Evolutionary conservation across 1,140 invertebrate genomes (phyloP).

Genomic region (Cydia strobilella): DNA sequence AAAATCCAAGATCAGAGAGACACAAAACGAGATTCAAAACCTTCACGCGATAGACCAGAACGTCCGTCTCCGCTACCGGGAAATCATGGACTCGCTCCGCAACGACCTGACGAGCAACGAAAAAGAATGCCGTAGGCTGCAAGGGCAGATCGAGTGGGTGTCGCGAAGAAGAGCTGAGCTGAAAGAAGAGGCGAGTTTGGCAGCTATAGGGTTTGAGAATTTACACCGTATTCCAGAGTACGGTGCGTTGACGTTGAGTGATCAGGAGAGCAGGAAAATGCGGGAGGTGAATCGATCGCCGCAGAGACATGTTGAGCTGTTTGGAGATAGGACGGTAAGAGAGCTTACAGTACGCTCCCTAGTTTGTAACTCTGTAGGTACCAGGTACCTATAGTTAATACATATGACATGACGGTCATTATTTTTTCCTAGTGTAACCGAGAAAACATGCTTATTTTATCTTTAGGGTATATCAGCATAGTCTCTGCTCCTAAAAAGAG

Average conservation of each 20-base stretch:
- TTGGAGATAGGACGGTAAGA: background rate
- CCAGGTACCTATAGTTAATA: background rate
- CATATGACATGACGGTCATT: too few relatives aligned
- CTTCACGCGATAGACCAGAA: constrained; percentile 65
- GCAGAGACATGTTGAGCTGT: background rate
- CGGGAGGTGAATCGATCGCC: background rate
- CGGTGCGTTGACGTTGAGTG: background rate
- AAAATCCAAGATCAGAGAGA: constrained; percentile 67
- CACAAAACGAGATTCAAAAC: constrained; percentile 68
- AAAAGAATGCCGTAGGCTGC: constrained; percentile 66
- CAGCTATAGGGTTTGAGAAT: background rate
- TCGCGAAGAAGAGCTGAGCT: constrained; percentile 61
- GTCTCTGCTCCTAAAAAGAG: too few relatives aligned
- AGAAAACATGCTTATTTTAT: too few relatives aligned
- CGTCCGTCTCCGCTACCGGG: constrained; percentile 54
- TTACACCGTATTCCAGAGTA: constrained; percentile 2
- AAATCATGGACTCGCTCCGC: constrained; percentile 63
- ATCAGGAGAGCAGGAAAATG: background rate
- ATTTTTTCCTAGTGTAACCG: too few relatives aligned
- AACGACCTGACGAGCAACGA: constrained; percentile 60
- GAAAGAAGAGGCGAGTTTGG: constrained; percentile 57
- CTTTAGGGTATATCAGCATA: too few relatives aligned
- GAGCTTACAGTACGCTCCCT: background rate
- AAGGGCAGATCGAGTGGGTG: constrained; percentile 73
- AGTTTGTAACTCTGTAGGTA: background rate